A percentile compares a stretch with the other conserved stretches of the same genome.
These are phyloP conservation scores for Antechinus stuartii DNA, from an alignment of 2,113 vertebrate species.

Conservation along the genomic window DNA sequence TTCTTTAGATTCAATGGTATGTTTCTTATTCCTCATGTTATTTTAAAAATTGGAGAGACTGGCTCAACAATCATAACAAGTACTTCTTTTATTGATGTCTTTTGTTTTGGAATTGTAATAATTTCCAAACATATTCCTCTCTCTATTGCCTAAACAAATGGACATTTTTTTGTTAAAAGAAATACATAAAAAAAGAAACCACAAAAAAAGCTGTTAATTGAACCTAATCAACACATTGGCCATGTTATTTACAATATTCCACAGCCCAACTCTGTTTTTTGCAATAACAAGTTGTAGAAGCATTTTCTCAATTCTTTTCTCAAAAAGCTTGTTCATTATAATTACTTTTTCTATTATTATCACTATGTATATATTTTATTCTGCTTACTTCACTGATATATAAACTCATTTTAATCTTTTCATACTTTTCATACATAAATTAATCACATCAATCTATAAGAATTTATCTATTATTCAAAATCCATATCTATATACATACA, in stretches of 20 bases:
- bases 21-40: not conserved
- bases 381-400: not conserved
- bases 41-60: not conserved
- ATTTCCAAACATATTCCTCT: not conserved
- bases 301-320: not conserved
- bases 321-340: not conserved
- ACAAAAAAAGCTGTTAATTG: not conserved
- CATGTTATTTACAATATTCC: not conserved
- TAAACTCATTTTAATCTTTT: not conserved
- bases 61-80: not conserved
- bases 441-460: not conserved
- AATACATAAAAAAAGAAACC: too few relatives aligned
- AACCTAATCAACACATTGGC: not conserved
- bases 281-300: not conserved
- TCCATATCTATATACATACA: not conserved
- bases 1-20: not conserved
- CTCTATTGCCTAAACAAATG: not conserved
- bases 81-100: not conserved
- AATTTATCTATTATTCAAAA: not conserved
- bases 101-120: not conserved
- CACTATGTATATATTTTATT: not conserved
- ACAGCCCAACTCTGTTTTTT: not conserved
- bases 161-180: not conserved
- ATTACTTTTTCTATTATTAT: not conserved
- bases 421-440: not conserved